Evolutionary conservation across 1,140 invertebrate genomes (phyloP).

Genomic region (Steinernema khuongi): DNA sequence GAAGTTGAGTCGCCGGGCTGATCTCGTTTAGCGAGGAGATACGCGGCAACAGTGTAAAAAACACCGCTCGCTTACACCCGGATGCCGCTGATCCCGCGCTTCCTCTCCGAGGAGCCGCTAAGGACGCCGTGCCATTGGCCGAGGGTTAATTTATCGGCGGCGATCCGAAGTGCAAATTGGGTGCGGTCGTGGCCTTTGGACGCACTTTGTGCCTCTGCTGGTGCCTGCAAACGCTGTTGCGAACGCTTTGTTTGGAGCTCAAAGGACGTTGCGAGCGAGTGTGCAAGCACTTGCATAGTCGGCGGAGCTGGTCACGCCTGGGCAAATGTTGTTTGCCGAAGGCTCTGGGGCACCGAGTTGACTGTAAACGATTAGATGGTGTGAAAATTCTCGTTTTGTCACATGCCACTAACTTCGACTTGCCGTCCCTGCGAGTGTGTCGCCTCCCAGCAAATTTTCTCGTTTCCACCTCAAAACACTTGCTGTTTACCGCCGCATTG

Average conservation of each 20-base stretch:
- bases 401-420: not conserved
- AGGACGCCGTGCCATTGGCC: not conserved
- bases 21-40: not conserved
- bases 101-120: not conserved
- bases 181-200: not conserved
- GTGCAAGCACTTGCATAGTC: too few species aligned
- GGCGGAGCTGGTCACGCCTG: too few species aligned
- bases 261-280: too few species aligned
- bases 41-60: constrained; percentile 2
- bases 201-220: too few species aligned
- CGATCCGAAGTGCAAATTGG: not conserved
- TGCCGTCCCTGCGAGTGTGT: too few species aligned
- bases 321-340: too few species aligned
- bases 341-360: not conserved
- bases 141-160: not conserved
- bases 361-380: not conserved
- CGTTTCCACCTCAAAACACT: constrained; percentile 13
- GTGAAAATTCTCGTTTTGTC: not conserved
- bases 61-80: not conserved
- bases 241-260: too few species aligned
- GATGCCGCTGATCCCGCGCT: not conserved
- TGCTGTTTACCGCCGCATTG: not conserved
- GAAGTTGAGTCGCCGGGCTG: too few species aligned
- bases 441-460: not conserved
- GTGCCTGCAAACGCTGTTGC: too few species aligned